Evolutionary conservation across 2,888 invertebrate species (phyloP).

Genomic region (Rhyacophila evoluta): DNA sequence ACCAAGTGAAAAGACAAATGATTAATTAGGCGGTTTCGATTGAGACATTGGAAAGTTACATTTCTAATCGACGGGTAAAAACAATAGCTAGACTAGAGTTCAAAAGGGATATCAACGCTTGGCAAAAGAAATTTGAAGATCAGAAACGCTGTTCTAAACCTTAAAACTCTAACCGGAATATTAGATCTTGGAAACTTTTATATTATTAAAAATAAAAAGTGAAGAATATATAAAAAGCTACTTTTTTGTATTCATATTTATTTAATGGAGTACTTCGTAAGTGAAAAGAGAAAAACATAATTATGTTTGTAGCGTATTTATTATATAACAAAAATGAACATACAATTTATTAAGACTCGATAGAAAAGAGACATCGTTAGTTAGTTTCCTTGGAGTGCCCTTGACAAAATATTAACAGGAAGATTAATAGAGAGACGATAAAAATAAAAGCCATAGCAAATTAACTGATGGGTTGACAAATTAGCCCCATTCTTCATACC

Average conservation of each 20-base stretch:
- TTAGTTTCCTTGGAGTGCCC: not conserved
- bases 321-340: no score
- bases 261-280: not conserved
- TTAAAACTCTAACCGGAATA: no score
- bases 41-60: not conserved
- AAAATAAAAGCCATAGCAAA: not conserved
- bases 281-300: not conserved
- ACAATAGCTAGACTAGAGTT: no score
- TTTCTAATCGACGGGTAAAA: not conserved
- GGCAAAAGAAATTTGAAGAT: no score
- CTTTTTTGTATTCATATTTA: no score
- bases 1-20: not conserved
- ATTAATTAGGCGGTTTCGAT: not conserved
- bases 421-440: not conserved
- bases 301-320: not conserved
- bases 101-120: no score
- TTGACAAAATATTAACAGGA: not conserved
- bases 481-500: slow-evolving; percentile 29
- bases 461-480: slow-evolving; percentile 16
- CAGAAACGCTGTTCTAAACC: no score
- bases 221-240: no score
- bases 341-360: no score
- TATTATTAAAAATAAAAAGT: no score
- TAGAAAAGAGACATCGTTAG: not conserved
- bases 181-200: no score